phyloP scores from a whole-genome alignment of 1,140 invertebrate species.

The Bombus superbus region DNA sequence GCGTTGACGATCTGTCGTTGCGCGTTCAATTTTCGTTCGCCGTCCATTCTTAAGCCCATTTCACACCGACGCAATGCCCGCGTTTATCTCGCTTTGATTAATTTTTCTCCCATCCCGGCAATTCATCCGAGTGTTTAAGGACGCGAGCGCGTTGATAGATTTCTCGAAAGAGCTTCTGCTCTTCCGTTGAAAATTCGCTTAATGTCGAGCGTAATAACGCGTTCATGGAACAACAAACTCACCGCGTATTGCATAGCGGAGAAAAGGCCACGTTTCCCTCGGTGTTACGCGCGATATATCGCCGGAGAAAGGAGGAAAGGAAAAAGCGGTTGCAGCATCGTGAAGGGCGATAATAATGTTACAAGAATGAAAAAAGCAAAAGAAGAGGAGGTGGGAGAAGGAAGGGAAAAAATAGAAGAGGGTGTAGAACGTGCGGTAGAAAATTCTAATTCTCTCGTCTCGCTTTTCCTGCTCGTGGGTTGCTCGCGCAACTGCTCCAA shows the following conservation, averaged over 20 bases:
- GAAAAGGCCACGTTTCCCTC: background rate
- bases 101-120: background rate
- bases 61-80: background rate
- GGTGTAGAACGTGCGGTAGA: background rate
- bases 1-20: background rate
- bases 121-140: background rate
- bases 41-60: background rate
- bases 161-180: background rate
- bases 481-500: background rate
- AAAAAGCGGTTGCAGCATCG: background rate
- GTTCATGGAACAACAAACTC: constrained; percentile 8
- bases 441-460: constrained; percentile 24
- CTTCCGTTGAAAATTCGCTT: background rate
- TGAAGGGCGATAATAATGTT: constrained; percentile 34
- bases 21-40: background rate
- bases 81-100: constrained; percentile 1
- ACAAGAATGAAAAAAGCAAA: background rate
- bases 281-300: background rate
- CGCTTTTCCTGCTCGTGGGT: background rate
- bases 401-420: background rate
- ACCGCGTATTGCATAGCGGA: background rate
- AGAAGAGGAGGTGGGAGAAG: too few species aligned
- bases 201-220: background rate
- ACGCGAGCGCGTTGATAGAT: background rate
- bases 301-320: background rate